Percentiles rank a stretch among this genome's conserved stretches.
Evolutionary conservation across 2,797 vertebrate genomes (phyloP).

Genomic region (Myotis planiceps): DNA sequence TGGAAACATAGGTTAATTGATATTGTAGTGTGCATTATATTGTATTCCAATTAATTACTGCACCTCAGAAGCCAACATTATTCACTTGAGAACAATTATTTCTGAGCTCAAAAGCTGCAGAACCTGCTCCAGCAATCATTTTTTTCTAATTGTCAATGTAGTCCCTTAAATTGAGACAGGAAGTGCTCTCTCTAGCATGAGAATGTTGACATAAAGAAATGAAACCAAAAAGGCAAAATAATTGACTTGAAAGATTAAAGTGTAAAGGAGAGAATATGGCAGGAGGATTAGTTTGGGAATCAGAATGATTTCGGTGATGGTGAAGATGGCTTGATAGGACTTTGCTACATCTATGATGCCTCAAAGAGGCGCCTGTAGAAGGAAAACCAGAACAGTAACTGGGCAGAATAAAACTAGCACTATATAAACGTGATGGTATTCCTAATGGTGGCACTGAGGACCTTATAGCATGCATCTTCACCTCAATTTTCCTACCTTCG

Average conservation of each 20-base stretch:
- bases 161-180: neutral
- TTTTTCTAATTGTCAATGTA: neutral
- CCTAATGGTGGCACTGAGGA: neutral
- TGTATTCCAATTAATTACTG: neutral
- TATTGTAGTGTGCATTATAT: neutral
- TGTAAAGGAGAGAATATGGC: neutral
- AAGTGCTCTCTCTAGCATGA: neutral
- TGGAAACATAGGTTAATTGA: neutral
- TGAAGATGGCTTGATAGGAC: neutral
- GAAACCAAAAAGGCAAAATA: neutral
- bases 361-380: neutral
- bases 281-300: neutral
- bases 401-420: neutral
- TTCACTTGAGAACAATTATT: neutral
- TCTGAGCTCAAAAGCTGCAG: neutral
- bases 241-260: neutral
- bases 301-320: neutral
- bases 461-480: neutral
- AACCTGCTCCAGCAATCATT: neutral
- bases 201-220: neutral
- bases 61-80: neutral
- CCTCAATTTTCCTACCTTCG: neutral
- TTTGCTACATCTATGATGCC: neutral
- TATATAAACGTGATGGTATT: neutral
- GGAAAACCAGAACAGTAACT: neutral